Evolutionary conservation across 2,113 vertebrate genomes (phyloP), one percentile per base, ranked within the genome.

Genomic region (Dermatemys mawii): DNA sequence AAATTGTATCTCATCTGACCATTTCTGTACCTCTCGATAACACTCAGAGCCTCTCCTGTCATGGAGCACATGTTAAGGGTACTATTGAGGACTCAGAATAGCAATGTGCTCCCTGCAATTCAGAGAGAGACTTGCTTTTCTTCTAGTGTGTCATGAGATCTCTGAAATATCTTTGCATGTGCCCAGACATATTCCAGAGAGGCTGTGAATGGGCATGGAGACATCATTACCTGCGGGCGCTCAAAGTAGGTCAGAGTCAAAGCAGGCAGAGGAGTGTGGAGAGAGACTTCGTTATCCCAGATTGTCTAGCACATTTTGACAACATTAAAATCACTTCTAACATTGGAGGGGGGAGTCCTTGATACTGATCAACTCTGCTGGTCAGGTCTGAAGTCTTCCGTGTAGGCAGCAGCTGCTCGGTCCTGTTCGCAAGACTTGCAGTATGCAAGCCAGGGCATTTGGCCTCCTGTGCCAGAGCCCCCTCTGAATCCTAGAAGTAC

Each of bases 41-140:
- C 32, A 8, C 35, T 63, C 1, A 49, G 48, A 70, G 60, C 9
- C 76, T 16, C 16, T 75, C 2, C 0, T 0, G 0, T 1, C 0
- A n/a, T 32, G 3, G 4, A 2, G 60, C 12, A 67, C 2, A 1
- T 35, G 0, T 7, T 91, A 35, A 67, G 90, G 86, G 4, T 4
- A 11, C 1, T 35, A 35, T 21, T 12, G 41, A 44, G 38, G 70
- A 11, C n/a, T 35, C 0, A 11, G 75, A 6, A 50, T 78, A 0
- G 0, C 0, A 2, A 29, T 24, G 32, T 67, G 90, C 53, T 32
- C 0, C 1, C 50, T 4, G 22, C 75, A 0, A 6, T 84, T 67
- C 1, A 60, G 55, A 32, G 55, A 32, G 1, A 26, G 38, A 70
- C 70, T 24, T 84, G 49, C 86, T 73, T 0, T 0, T 0, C 12